Base-by-base conservation (phyloP, 2,888 invertebrate genomes). In the Clitarchus hookeri region DNA sequence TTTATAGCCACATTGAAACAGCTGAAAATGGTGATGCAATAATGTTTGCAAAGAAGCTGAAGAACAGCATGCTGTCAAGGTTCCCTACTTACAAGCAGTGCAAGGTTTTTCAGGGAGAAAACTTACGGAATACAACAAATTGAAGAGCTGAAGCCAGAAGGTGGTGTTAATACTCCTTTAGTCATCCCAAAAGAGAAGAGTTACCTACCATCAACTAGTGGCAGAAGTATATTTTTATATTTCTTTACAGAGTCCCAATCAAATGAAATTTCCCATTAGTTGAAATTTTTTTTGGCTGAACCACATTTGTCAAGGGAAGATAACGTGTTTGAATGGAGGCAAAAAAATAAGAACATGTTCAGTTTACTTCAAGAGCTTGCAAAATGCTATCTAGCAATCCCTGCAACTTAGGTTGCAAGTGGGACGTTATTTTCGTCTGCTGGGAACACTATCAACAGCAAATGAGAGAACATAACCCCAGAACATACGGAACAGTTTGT, bases 1-100 rank as follows among this genome's bases (percentile, higher is more conserved):
- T 85, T 12, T 12, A 48, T 19, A 82, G n/a, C 13, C 82, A 85
- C 25, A 85, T 85, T 83, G 25, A n/a, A 85, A 26, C n/a, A 36
- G 23, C 23, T 25, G 44, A 26, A 48, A 36, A 0, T 44, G 85
- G 85, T 13, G 80, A 27, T 19, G 80, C 27, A 13, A 13, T 80
- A 19, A 44, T 80, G 44, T 80, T 80, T 80, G 80, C 80, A 36
- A 80, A 26, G 23, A 25, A 80, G 27, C 27, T 80, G 27, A 80
- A 80, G 16, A 65, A 65, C 19, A 65, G 65, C 16, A 16, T 65
- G 6, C 16, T 65, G 23, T n/a, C n/a, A n/a, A n/a, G n/a, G n/a
- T n/a, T 80, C 27, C 48, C 78, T 23, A 25, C 11, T 78, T 78
- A 8, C 78, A 78, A 26, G n/a, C 19, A 78, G 11, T 25, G 78